phyloP scores from a whole-genome alignment of 2,797 vertebrate species.

The Eupleurogrammus muticus region DNA sequence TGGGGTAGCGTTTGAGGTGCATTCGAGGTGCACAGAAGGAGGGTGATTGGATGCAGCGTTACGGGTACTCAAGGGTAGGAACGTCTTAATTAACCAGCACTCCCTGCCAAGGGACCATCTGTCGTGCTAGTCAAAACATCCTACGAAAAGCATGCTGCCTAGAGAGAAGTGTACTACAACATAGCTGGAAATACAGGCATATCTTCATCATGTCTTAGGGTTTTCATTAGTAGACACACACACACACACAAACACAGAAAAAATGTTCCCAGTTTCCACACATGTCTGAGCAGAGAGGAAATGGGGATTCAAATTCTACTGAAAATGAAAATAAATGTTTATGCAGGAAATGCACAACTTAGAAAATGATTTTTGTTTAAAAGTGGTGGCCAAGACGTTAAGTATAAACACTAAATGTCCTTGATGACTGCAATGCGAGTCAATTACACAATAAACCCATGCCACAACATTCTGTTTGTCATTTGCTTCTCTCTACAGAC shows the following conservation, averaged over 20 bases:
- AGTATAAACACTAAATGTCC: slow-evolving; percentile 36
- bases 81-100: slow-evolving; percentile 81
- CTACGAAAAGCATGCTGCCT: slow-evolving; percentile 47
- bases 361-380: slow-evolving; percentile 39
- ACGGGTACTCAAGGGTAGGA: slow-evolving; percentile 72
- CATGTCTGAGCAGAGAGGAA: slow-evolving; percentile 17
- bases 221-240: slow-evolving; percentile 20
- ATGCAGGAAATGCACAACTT: slow-evolving; percentile 44
- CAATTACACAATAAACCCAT: slow-evolving; percentile 36
- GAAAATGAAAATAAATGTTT: slow-evolving; percentile 46
- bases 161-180: slow-evolving; percentile 36
- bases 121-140: slow-evolving; percentile 69
- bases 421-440: slow-evolving; percentile 21
- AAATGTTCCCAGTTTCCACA: slow-evolving; percentile 21
- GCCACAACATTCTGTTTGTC: slow-evolving; percentile 35
- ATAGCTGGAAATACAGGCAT: slow-evolving; percentile 33
- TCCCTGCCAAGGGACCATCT: slow-evolving; percentile 79
- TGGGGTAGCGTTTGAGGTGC: slow-evolving; percentile 55
- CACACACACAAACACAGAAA: neutral
- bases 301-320: slow-evolving; percentile 26
- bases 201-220: slow-evolving; percentile 44
- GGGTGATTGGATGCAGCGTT: slow-evolving; percentile 67
- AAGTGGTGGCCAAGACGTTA: slow-evolving; percentile 36
- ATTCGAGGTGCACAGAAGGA: slow-evolving; percentile 66
- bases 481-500: slow-evolving; percentile 78